Base-by-base conservation (phyloP, 2,113 vertebrate genomes). In the Ranitomeya variabilis region DNA sequence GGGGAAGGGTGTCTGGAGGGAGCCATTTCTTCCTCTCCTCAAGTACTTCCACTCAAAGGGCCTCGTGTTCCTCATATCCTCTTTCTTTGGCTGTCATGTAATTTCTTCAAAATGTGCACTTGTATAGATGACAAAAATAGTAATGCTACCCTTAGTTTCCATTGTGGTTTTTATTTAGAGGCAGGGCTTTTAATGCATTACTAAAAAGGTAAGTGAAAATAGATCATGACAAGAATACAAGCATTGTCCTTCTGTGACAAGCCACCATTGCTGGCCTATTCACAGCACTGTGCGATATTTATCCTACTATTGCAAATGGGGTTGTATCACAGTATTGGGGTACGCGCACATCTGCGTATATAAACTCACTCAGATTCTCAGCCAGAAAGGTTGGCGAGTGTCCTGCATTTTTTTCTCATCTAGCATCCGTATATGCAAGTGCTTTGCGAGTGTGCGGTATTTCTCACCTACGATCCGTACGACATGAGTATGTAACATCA, bases 1-100 rank as follows among this genome's bases (percentile, higher is more conserved):
- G 31, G 52, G 66, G 59, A 57, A 2, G 21, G 0, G 52, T 54
- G 81, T 71, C 26, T 59, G 19, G 54, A 59, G 15, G 10, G 26
- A 76, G 71, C 21, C 4, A n/a, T 74, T 76, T 86, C 84, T 87
- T 88, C 80, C 55, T 82, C 69, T 82, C 31, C 81, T 83, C 59
- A 52, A 64, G 66, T 54, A 73, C n/a, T 88, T 74, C 80, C 80
- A 83, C 78, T 57, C 54, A 57, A 67, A 73, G n/a, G 18, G 18
- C 51, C 86, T 82, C 71, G 80, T 84, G 80, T 57, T 89, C 59
- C 71, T 83, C 59, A 60, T 73, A 84, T 89, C 81, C 81, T 73
- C 81, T 84, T 88, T 83, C 54, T 83, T 19, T 76, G 14, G 52
- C 31, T 74, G 5, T 87, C 54, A 51, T 89, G 73, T 79, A 71